Evolutionary conservation across 2,113 vertebrate genomes (phyloP), one percentile per base, ranked within the genome.

Genomic region (Acanthisitta chloris): DNA sequence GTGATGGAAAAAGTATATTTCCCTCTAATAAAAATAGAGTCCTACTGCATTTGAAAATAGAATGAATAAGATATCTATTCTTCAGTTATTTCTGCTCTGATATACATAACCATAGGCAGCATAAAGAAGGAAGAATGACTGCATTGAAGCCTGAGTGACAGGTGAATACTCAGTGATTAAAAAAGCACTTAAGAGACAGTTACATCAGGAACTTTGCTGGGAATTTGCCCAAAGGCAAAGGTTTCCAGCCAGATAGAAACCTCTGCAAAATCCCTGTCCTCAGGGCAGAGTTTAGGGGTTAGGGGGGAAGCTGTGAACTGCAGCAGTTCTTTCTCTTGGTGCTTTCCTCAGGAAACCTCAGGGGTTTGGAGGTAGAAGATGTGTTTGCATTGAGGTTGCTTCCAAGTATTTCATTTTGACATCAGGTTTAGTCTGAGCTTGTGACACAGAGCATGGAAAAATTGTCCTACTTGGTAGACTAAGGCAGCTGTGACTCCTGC

Each of bases 61-160:
- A 95, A 94, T 97, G 90, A 97, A 97, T 96, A 97, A 96, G 91
- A 82, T 96, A 89, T 14, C 92, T 97, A 94, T 96, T 97, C 96
- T 96, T 94, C 78, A 33, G 92, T 96, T 96, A 97, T 96, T 97
- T 97, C 95, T 96, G 95, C 91, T 94, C 95, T 97, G 95, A 96
- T 94, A 97, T 95, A 95, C 94, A 97, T 97, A 96, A 97, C 94
- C 90, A 92, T 90, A 95, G 94, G 96, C 93, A 96, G 90, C 83
- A 96, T 83, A 88, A 96, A 96, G 91, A 80, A 94, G 92, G 88
- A 24, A 96, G 94, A 94, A 96, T 96, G 94, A 96, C 96, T 96
- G 72, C 92, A 93, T 94, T 97, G 95, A 95, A 95, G 80, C 80
- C 83, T 96, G 96, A 97, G 90, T 97, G 94, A 96, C 95, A 97